These are phyloP conservation scores for Liparis tanakae DNA, from an alignment of 2,797 vertebrate genomes.

Conservation along the genomic window DNA sequence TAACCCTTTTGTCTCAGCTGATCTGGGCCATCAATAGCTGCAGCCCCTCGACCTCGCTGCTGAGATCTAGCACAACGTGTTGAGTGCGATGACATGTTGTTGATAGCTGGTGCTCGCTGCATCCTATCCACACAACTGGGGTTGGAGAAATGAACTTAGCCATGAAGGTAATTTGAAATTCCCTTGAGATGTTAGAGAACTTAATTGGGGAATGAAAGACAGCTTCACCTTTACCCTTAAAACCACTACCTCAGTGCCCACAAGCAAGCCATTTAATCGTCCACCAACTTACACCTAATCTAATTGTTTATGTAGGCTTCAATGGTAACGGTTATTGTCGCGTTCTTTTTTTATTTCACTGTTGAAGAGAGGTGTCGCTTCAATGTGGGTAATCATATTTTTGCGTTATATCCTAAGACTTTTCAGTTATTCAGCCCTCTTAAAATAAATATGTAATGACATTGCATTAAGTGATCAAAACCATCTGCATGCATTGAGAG, in stretches of 20 bases:
- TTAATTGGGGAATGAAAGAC: conserved; percentile 19
- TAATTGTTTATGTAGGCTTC: background rate
- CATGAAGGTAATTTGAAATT: conserved; percentile 28
- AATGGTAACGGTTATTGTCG: background rate
- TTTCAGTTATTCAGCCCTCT: background rate
- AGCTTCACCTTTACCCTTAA: conserved; percentile 5
- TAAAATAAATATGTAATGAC: background rate
- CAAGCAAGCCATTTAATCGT: conserved; percentile 4
- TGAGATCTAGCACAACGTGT: conserved; percentile 58
- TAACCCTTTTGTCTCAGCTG: conserved; percentile 36
- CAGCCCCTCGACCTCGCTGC: conserved; percentile 19
- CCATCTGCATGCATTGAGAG: conserved; percentile 7
- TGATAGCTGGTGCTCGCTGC: conserved; percentile 23
- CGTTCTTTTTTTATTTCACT: background rate
- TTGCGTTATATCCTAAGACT: background rate
- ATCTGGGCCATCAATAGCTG: conserved; percentile 34
- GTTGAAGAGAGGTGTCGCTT: background rate
- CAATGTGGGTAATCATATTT: background rate
- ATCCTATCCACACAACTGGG: conserved; percentile 17
- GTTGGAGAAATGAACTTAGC: conserved; percentile 21
- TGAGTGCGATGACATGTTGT: conserved; percentile 50
- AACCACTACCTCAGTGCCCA: conserved; percentile 1
- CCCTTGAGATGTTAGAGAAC: conserved; percentile 15
- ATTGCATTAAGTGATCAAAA: conserved; percentile 14
- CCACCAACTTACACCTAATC: background rate